Evolutionary conservation across 2,113 vertebrate species (phyloP), one percentile per base, ranked within the genome.

Genomic region (Emberiza fucata): DNA sequence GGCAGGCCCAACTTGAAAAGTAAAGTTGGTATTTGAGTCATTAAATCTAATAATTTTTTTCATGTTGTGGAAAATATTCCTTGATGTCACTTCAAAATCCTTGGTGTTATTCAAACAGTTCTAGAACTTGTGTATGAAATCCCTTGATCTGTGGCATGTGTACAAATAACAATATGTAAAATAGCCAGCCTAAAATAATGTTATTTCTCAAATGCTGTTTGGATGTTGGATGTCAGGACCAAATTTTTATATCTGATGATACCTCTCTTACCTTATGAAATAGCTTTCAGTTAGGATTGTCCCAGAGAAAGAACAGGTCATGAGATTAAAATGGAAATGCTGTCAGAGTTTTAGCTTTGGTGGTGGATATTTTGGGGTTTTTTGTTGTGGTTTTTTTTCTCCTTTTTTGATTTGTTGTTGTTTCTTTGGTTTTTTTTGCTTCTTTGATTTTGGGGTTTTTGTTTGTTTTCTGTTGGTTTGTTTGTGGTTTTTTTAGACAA

Each of bases 321-420:
- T n/a, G 40, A 61, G 20, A 31, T 72, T 11, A 23, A 83, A 72
- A 77, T 82, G 22, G 25, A 73, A 84, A 39, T 47, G 12, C 11
- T 87, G 22, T 64, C 5, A 11, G 24, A 47, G 18, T 8, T 59
- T 56, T 45, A 23, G 18, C 13, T 31, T 66, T 47, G 29, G 22
- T 42, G 5, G 16, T 71, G 25, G 23, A 1, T 9, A 1, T 7
- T 35, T 59, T 59, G 2, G 3, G 28, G 4, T 14, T 50, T 5
- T 25, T 33, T 50, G 21, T 25, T 48, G 8, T 44, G 22, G 12
- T 6, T 2, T 18, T 37, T 45, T 50, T 22, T 0, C 24, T 29
- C 19, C 7, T 11, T 9, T 66, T 64, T 40, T 37, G 14, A 9
- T 63, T 63, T 60, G 12, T 69, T 63, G 13, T 28, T 29, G 6